A percentile compares a stretch with the other conserved stretches of the same genome.
Conservation (phyloP, 2,797 vertebrate genomes). For the Cryptoprocta ferox region DNA sequence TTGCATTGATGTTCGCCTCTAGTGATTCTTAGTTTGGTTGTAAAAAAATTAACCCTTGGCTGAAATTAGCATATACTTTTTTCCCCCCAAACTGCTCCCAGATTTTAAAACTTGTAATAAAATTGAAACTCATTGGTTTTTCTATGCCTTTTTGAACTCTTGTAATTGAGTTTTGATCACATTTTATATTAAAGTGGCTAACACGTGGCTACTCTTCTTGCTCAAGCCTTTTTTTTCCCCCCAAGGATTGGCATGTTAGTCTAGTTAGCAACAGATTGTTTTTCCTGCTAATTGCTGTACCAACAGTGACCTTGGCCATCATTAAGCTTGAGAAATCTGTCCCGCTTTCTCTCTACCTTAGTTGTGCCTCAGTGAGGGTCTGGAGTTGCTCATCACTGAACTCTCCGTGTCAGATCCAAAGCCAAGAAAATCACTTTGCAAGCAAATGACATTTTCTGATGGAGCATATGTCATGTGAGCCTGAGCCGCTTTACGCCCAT, state of each 20-base stretch:
- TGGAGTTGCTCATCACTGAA: background rate
- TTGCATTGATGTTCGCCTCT: background rate
- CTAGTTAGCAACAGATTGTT: background rate
- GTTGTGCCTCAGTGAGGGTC: background rate
- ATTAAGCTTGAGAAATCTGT: background rate
- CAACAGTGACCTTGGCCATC: background rate
- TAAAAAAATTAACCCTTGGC: constrained; percentile 8
- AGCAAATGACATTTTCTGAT: background rate
- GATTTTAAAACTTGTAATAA: constrained; percentile 74
- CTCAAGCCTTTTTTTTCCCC: constrained; percentile 27
- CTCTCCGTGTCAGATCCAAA: background rate
- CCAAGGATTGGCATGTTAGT: background rate
- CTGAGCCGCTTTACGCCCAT: rapidly evolving
- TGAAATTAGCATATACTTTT: constrained; percentile 32
- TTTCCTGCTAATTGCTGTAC: background rate
- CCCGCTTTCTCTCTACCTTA: background rate
- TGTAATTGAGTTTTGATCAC: constrained; percentile 69
- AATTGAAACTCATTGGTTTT: constrained; percentile 54
- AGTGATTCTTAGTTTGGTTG: constrained; percentile 29
- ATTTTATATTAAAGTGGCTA: constrained; percentile 79
- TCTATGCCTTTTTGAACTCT: constrained; percentile 62
- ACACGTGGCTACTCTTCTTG: constrained; percentile 49
- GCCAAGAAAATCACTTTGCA: background rate
- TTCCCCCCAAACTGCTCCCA: background rate
- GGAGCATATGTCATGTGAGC: rapidly evolving